Percentiles rank a stretch among this genome's conserved stretches.
Evolutionary conservation across 2,888 invertebrate genomes (phyloP).

Genomic region (Vesta saturnalis): DNA sequence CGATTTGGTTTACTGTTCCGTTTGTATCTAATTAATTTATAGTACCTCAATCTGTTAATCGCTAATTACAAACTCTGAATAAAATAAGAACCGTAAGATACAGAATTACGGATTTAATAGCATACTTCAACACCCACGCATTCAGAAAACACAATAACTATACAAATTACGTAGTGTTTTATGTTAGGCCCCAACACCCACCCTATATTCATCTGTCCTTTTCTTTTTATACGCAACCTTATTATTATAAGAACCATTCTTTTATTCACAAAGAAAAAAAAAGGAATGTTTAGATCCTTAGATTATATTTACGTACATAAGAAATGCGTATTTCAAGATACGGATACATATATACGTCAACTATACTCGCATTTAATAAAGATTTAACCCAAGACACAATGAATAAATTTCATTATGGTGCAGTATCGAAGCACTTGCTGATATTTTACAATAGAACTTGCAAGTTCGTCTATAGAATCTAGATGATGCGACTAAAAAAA

Average conservation of each 20-base stretch:
- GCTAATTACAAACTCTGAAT: background rate
- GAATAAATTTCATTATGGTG: conserved; percentile 47
- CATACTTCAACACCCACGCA: conserved; percentile 23
- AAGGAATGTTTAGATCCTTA: background rate
- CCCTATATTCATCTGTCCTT: conserved; percentile 14
- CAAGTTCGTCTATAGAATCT: conserved; percentile 36
- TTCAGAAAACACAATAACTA: conserved; percentile 25
- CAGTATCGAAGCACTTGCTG: conserved; percentile 44
- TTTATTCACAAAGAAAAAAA: background rate
- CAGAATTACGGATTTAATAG: conserved; percentile 19
- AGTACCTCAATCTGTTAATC: too few relatives aligned
- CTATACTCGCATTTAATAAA: conserved; percentile 36
- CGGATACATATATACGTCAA: conserved; percentile 18
- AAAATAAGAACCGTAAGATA: conserved; percentile 3
- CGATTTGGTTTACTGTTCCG: too few relatives aligned
- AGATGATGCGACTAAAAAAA: conserved; percentile 46
- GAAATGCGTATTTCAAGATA: background rate
- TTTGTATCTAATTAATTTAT: too few relatives aligned
- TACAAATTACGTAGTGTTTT: conserved; percentile 25
- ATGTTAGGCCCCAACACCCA: conserved; percentile 16
- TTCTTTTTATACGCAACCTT: conserved; percentile 14
- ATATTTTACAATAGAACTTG: conserved; percentile 42
- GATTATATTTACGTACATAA: background rate
- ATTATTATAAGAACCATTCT: conserved; percentile 12
- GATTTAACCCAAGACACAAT: conserved; percentile 28